Percentiles rank a stretch among this genome's conserved stretches.
These are phyloP conservation scores for Hippocampus barbouri DNA, from an alignment of 2,113 vertebrate genomes.

Conservation along the genomic window DNA sequence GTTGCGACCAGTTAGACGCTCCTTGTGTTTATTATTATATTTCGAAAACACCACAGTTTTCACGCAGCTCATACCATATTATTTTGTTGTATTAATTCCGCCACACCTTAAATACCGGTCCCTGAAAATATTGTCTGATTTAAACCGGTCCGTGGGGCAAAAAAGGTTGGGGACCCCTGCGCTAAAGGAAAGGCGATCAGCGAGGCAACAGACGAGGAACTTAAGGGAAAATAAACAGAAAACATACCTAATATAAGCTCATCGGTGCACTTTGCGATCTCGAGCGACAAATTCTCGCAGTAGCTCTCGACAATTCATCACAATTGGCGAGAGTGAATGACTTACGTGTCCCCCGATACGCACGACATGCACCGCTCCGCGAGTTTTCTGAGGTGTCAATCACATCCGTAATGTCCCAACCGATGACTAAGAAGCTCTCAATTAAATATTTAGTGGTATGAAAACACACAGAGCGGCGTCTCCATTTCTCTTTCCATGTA, in stretches of 20 bases:
- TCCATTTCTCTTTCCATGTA: constrained; percentile 24
- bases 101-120: too few relatives aligned
- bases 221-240: too few relatives aligned
- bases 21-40: too few relatives aligned
- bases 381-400: constrained; percentile 21
- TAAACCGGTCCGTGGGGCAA: too few relatives aligned
- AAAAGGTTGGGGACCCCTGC: too few relatives aligned
- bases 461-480: constrained; percentile 33
- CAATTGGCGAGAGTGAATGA: neutral
- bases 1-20: too few relatives aligned
- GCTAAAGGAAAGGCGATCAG: neutral
- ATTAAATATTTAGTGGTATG: constrained; percentile 31
- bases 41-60: too few relatives aligned
- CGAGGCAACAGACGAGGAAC: too few relatives aligned
- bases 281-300: constrained; percentile 8
- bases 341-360: too few relatives aligned
- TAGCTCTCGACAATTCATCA: neutral
- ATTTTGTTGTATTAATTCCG: too few relatives aligned
- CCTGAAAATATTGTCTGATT: too few relatives aligned
- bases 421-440: constrained; percentile 4
- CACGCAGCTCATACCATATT: too few relatives aligned
- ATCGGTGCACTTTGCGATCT: constrained; percentile 10
- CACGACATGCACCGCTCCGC: neutral
- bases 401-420: neutral
- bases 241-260: neutral